Conservation (phyloP, 2,797 vertebrate genomes). For the Chromis chromis region DNA sequence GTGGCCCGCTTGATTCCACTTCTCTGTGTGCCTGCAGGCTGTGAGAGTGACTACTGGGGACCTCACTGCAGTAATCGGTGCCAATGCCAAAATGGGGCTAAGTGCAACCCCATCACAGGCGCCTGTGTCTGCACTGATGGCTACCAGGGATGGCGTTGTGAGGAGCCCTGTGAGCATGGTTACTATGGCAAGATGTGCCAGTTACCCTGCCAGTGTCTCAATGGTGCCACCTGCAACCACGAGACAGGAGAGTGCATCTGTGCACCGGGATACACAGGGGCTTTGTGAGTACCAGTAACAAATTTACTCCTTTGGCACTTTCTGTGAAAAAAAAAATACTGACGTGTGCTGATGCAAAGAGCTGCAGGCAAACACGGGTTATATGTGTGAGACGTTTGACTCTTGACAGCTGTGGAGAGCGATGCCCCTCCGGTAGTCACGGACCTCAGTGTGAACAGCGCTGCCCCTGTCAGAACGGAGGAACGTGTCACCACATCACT, state of each 20-base stretch:
- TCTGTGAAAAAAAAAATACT: slow-evolving; percentile 15
- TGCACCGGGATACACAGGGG: slow-evolving; percentile 93
- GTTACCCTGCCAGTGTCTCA: slow-evolving; percentile 94
- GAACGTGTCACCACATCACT: slow-evolving; percentile 96
- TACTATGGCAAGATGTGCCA: slow-evolving; percentile 96
- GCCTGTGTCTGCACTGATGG: slow-evolving; percentile 96
- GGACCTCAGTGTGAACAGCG: slow-evolving; percentile 95
- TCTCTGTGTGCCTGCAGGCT: slow-evolving; percentile 86
- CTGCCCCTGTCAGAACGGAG: slow-evolving; percentile 98
- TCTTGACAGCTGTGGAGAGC: slow-evolving; percentile 91
- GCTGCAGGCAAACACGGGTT: slow-evolving; percentile 22
- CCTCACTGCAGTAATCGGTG: slow-evolving; percentile 99
- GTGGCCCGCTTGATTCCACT: slow-evolving; percentile 36
- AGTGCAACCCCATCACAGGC: slow-evolving; percentile 99
- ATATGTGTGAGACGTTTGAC: slow-evolving; percentile 34
- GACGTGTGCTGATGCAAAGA: slow-evolving; percentile 25
- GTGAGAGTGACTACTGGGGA: slow-evolving; percentile 97
- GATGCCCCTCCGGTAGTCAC: slow-evolving; percentile 94
- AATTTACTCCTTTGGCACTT: slow-evolving; percentile 29
- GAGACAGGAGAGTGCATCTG: slow-evolving; percentile 97
- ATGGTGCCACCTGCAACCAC: slow-evolving; percentile 94
- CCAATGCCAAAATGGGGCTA: slow-evolving; percentile 97
- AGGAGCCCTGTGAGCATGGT: slow-evolving; percentile 92
- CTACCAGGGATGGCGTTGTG: slow-evolving; percentile 97
- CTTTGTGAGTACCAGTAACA: slow-evolving; percentile 90